Percentiles rank a stretch among this genome's conserved stretches.
phyloP scores from a whole-genome alignment of 2,113 vertebrate species.

The Rhinopithecus roxellana region DNA sequence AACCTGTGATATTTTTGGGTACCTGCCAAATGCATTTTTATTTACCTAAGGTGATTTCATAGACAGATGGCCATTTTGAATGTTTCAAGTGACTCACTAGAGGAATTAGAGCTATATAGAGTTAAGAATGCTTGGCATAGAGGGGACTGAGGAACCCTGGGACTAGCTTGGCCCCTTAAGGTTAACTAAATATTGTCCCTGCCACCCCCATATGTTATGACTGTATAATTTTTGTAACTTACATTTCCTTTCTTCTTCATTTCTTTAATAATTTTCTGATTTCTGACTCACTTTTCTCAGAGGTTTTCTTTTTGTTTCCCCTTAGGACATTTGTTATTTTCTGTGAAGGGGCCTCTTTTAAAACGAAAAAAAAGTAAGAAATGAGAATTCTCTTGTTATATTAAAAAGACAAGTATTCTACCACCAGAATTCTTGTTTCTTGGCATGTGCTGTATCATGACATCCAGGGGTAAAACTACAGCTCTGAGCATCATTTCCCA shows the following conservation, averaged over 20 bases:
- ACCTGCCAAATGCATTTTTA: constrained; percentile 18
- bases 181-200: background rate
- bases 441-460: background rate
- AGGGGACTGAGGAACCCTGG: background rate
- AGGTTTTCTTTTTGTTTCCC: background rate
- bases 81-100: background rate
- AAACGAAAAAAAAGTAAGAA: background rate
- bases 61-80: constrained; percentile 29
- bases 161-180: background rate
- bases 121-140: background rate
- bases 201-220: background rate
- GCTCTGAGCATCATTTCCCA: background rate
- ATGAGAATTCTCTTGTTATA: background rate
- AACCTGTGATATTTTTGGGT: constrained; percentile 33
- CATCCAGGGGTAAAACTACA: background rate
- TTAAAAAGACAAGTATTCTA: background rate
- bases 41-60: constrained; percentile 10
- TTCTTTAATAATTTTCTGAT: constrained; percentile 37
- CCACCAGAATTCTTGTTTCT: background rate
- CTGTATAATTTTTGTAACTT: background rate
- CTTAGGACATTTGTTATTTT: background rate
- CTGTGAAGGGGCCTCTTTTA: background rate
- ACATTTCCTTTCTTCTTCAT: constrained; percentile 16
- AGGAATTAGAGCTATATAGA: background rate
- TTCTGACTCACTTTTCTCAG: constrained; percentile 14